Base-by-base conservation (phyloP, 2,888 invertebrate species). In the Alsophila aescularia region DNA sequence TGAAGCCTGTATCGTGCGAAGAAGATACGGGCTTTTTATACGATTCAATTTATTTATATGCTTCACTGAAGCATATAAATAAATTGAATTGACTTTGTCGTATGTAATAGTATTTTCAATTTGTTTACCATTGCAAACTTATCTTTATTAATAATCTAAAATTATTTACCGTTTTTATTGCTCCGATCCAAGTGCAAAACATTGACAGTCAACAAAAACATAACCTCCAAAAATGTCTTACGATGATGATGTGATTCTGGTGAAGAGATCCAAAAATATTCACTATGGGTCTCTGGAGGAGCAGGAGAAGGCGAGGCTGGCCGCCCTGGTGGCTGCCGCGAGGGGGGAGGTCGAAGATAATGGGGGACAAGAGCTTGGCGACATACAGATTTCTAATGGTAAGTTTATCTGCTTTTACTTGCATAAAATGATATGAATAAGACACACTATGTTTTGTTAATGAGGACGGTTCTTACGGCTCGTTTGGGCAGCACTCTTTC, bases 231-330 rank as follows among this genome's bases (percentile, higher is more conserved):
- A 82, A 81, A 90, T 97, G 97, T 97, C 96, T 0, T 98, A 98
- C 2, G 97, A 98, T 83, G 98, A 96, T 53, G 96, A 96, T 75
- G 83, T 96, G 40, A 87, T 94, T 40, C 93, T 95, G 58, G 92
- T 95, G 0, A 96, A 97, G 95, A 95, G 62, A 93, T 93, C 52
- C 95, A 95, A 81, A 94, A 94, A 0, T 16, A 93, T 98, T 43
- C 96, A 98, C 76, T 98, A 98, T 94, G 98, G 98, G 10, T 97
- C 98, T 0, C 81, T 98, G 75, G 98, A 98, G 80, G 97, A 97
- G 73, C 92, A 93, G 27, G 98, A 98, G 85, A 93, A 95, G 61
- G 93, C 94, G 9, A 92, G 96, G 51, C 85, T 96, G 72, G 93
- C 93, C 13, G 92, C 93, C 41, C 80, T 90, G 42, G 91, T 89